phyloP scores from a whole-genome alignment of 2,113 vertebrate species.

The Brachyhypopomus occidentalis region DNA sequence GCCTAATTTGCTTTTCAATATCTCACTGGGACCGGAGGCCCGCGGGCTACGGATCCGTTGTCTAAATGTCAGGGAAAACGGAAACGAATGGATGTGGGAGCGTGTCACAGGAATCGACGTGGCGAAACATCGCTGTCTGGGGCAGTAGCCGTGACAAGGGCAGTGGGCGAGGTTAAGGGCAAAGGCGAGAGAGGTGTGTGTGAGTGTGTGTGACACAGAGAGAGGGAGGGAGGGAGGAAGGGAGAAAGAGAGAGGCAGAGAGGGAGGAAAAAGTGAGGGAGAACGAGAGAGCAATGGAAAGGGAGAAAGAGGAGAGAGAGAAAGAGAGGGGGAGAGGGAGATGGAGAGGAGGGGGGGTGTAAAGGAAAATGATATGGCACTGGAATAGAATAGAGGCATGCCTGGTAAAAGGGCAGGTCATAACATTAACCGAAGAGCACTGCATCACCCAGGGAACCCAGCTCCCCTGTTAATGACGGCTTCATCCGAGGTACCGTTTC shows the following conservation, averaged over 20 bases:
- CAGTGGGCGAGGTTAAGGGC: constrained; percentile 7
- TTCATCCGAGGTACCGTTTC: no score
- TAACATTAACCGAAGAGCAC: not conserved
- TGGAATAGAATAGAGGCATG: no score
- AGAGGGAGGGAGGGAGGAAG: not conserved
- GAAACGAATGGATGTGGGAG: constrained; percentile 41
- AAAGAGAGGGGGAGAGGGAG: not conserved
- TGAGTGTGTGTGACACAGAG: not conserved
- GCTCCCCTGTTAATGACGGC: no score
- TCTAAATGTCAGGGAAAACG: constrained; percentile 47
- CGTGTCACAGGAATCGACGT: constrained; percentile 48
- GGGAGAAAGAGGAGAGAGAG: not conserved
- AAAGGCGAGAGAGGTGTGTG: not conserved
- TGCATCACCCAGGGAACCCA: no score
- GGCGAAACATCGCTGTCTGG: constrained; percentile 37
- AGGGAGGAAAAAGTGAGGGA: no score
- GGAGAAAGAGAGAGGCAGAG: not conserved
- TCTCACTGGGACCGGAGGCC: not conserved
- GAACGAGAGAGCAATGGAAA: no score
- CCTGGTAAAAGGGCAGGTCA: not conserved
- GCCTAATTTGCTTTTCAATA: constrained; percentile 38
- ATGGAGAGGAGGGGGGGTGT: not conserved
- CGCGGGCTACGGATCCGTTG: not conserved
- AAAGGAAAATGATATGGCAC: not conserved
- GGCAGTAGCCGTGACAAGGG: constrained; percentile 42